Evolutionary conservation across 2,797 vertebrate species (phyloP), one percentile per base, ranked within the genome.

Genomic region (Cirrhinus molitorella): DNA sequence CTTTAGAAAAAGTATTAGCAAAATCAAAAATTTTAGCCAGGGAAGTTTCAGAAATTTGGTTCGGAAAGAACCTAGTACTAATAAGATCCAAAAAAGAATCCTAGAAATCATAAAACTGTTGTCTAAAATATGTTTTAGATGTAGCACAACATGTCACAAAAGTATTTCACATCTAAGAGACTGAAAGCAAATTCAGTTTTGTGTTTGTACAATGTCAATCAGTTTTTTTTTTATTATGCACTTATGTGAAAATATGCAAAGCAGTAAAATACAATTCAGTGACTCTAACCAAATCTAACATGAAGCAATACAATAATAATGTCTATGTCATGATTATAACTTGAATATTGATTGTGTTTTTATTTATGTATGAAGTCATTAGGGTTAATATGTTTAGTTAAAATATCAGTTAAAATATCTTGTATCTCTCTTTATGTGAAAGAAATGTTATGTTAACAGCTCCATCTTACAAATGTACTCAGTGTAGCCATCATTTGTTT

Each of bases 401-500:
- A 17, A 49, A 34, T 10, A 9, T 40, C n/a, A n/a, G n/a, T n/a
- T n/a, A n/a, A n/a, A n/a, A n/a, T 16, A 43, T 57, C 16, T 57
- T 55, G 51, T 2, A 74, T 74, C 31, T 55, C 21, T 37, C 28
- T 43, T 28, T 49, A 6, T 14, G 43, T 9, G 37, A 40, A 71
- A 71, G 8, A 70, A 17, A 7, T 43, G 14, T 4, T 23, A 7
- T 43, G 14, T 4, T 23, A n/a, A 59, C 5, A 57, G 51, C 28
- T 10, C 28, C 31, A 57, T 57, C n/a, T 67, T 45, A 40, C 43
- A 74, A 7, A 65, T n/a, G 1, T 13, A 37, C 28, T 80, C 4
- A 23, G 74, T 31, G 67, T 70, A 84, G 68, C 74, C 76, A 88
- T 88, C 84, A 90, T 89, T 78, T 77, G 68, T 78, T 83, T 72